Evolutionary conservation across 2,797 vertebrate species (phyloP).

Genomic region (Bryconaethiops microstoma): DNA sequence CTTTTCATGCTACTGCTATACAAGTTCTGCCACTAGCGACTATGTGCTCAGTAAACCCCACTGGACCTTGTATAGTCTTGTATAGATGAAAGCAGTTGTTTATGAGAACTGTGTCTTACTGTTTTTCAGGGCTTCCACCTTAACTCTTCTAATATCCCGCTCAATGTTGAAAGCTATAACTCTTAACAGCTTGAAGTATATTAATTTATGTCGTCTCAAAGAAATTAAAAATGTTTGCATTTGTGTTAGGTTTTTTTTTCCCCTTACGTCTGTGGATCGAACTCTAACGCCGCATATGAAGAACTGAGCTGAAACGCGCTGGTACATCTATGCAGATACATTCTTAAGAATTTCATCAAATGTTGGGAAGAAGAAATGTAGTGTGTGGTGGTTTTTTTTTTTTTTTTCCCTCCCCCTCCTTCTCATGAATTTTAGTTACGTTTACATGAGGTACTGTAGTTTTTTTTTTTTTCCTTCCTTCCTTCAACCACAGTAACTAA

Average conservation of each 20-base stretch:
- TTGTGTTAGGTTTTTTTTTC: slow-evolving; percentile 33
- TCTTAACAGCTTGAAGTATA: slow-evolving; percentile 19
- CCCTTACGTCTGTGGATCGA: slow-evolving; percentile 27
- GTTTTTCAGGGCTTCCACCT: slow-evolving; percentile 52
- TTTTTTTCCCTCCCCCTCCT: slow-evolving; percentile 33
- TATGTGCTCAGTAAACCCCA: slow-evolving; percentile 11
- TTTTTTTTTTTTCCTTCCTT: slow-evolving; percentile 62
- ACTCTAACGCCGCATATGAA: slow-evolving; percentile 18
- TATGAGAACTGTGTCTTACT: slow-evolving; percentile 35
- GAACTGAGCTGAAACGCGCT: slow-evolving; percentile 47
- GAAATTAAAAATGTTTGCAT: slow-evolving; percentile 15
- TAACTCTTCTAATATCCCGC: slow-evolving; percentile 11
- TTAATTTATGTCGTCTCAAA: slow-evolving; percentile 25
- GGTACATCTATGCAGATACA: slow-evolving; percentile 73
- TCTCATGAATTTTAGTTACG: slow-evolving; percentile 39
- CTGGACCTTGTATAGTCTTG: slow-evolving; percentile 23
- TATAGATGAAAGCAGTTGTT: slow-evolving; percentile 5
- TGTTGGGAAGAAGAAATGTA: slow-evolving; percentile 67
- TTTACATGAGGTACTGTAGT: slow-evolving; percentile 57
- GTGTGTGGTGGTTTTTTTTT: slow-evolving; percentile 45
- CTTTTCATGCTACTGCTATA: slow-evolving; percentile 25
- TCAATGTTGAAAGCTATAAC: not conserved
- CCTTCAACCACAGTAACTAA: slow-evolving; percentile 33
- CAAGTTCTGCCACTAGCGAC: slow-evolving; percentile 22
- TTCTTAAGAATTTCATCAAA: slow-evolving; percentile 63